These are phyloP conservation scores for Australoheros facetus DNA, from an alignment of 2,797 vertebrate genomes.

Conservation along the genomic window DNA sequence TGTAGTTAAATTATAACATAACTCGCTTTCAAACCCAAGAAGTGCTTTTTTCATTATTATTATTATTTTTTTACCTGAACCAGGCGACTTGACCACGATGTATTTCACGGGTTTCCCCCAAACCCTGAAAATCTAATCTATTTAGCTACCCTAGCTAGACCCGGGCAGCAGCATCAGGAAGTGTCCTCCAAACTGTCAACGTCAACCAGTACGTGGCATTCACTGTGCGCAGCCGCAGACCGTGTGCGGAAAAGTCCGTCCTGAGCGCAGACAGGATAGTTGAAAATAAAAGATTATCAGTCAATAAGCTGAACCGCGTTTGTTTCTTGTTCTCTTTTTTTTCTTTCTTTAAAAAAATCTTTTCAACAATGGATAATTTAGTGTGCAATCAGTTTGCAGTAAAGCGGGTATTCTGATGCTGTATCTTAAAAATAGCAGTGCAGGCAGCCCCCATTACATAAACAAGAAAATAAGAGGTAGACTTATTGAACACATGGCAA, in stretches of 20 bases:
- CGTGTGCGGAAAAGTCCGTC: conserved; percentile 12
- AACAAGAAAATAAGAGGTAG: conserved; percentile 8
- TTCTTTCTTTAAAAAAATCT: not conserved
- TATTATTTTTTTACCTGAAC: conserved; percentile 66
- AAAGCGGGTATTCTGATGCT: not conserved
- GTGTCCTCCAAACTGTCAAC: conserved; percentile 62
- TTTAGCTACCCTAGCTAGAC: conserved; percentile 55
- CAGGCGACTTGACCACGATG: conserved; percentile 70
- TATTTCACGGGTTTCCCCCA: conserved; percentile 58
- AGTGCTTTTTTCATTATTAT: no score
- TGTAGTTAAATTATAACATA: not conserved
- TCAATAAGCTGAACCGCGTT: not conserved
- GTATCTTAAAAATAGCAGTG: not conserved
- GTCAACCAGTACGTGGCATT: conserved; percentile 83
- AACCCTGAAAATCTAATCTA: conserved; percentile 58
- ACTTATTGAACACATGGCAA: conserved; percentile 6
- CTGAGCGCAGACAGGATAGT: no score
- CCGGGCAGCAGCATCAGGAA: conserved; percentile 77
- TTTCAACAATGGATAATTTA: conserved; percentile 11
- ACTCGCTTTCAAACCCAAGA: not conserved
- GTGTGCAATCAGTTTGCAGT: not conserved
- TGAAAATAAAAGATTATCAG: not conserved
- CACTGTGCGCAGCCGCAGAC: conserved; percentile 63
- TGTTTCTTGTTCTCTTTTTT: conserved; percentile 1
- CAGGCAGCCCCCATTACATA: not conserved